Percentiles rank a stretch among this genome's conserved stretches.
phyloP scores from a whole-genome alignment of 2,113 vertebrate species.

The Orycteropus afer region DNA sequence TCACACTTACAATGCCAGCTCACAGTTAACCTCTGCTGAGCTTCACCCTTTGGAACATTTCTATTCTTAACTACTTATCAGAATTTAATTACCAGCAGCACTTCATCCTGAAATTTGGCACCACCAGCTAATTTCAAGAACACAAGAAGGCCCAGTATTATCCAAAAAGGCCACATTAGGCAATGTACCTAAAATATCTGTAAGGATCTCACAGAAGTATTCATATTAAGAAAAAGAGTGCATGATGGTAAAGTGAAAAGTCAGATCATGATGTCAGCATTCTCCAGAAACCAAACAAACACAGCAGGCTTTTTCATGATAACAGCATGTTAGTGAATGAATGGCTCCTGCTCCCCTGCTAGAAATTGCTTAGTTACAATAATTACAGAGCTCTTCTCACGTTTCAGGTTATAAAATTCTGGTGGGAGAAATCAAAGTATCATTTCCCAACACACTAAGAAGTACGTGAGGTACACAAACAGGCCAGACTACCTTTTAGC shows the following conservation, averaged over 20 bases:
- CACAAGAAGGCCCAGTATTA: background rate
- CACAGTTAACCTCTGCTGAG: background rate
- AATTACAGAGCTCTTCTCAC: background rate
- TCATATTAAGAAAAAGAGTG: slow-evolving; percentile 43
- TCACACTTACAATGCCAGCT: background rate
- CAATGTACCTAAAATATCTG: slow-evolving; percentile 27
- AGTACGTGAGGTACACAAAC: background rate
- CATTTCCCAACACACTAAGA: background rate
- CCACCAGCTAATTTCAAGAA: slow-evolving; percentile 27
- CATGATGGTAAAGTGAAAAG: background rate
- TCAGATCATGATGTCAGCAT: background rate
- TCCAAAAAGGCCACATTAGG: background rate
- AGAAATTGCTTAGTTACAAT: background rate
- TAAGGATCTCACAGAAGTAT: background rate
- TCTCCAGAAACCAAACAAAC: background rate
- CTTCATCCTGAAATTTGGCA: slow-evolving; percentile 3
- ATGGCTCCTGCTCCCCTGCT: background rate
- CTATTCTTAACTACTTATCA: background rate
- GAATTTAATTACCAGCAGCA: slow-evolving; percentile 47
- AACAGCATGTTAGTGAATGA: background rate
- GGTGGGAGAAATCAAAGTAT: background rate
- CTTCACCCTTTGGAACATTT: background rate
- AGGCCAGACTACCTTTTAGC: background rate
- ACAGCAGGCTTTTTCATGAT: background rate
- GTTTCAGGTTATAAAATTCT: background rate